Percentiles rank a stretch among this genome's conserved stretches.
phyloP scores from a whole-genome alignment of 2,797 vertebrate species.

The Tenualosa ilisha region DNA sequence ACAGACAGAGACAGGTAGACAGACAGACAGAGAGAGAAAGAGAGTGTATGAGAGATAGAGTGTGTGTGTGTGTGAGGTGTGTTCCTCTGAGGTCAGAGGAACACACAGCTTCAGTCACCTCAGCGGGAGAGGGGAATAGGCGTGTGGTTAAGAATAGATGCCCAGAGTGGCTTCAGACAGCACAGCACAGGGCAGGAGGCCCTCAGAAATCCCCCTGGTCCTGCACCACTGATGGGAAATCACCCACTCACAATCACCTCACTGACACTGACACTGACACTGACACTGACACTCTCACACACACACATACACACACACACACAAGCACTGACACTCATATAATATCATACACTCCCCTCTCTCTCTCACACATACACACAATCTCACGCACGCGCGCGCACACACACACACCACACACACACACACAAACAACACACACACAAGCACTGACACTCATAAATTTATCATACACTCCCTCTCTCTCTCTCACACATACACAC shows the following conservation, averaged over 20 bases:
- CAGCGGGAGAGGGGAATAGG: not conserved
- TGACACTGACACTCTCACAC: not conserved
- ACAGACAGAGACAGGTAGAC: too few relatives aligned
- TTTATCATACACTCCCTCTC: not conserved
- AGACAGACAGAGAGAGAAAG: too few relatives aligned
- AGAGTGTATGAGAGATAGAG: too few relatives aligned
- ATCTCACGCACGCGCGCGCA: not conserved
- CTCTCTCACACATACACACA: not conserved
- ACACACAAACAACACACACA: not conserved
- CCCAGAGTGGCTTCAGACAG: not conserved
- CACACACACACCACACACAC: not conserved
- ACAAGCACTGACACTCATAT: not conserved
- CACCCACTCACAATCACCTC: conserved; percentile 6
- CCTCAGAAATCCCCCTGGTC: not conserved
- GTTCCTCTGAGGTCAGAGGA: not conserved
- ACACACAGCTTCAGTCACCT: not conserved
- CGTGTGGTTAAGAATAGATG: not conserved
- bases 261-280: not conserved
- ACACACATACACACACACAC: not conserved
- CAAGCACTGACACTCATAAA: too few relatives aligned
- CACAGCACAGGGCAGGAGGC: not conserved
- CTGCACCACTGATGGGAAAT: not conserved
- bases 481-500: not conserved
- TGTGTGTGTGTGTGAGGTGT: not conserved
- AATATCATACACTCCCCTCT: not conserved